A percentile compares a stretch with the other conserved stretches of the same genome.
phyloP scores from a whole-genome alignment of 2,888 invertebrate species.

The Drosophila anomalipes region DNA sequence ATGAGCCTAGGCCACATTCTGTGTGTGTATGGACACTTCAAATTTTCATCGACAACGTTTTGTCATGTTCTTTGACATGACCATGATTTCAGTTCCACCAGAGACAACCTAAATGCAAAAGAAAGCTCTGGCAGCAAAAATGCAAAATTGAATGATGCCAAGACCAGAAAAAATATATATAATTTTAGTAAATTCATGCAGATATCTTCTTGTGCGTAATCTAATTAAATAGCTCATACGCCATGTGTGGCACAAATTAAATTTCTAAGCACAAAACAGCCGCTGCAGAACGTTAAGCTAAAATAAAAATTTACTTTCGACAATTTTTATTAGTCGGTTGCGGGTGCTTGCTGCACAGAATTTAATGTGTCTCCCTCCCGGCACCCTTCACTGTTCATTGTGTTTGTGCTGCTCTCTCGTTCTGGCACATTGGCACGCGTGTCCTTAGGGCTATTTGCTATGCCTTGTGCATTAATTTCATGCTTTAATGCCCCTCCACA shows the following conservation, averaged over 20 bases:
- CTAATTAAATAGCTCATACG: conserved; percentile 59
- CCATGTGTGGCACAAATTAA: conserved; percentile 59
- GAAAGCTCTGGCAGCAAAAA: background rate
- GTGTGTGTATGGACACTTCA: background rate
- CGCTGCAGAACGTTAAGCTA: conserved; percentile 21
- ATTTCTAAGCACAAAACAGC: conserved; percentile 41
- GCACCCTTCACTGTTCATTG: background rate
- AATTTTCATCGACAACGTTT: conserved; percentile 10
- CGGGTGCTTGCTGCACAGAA: conserved; percentile 48
- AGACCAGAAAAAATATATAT: conserved; percentile 1
- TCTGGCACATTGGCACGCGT: conserved; percentile 42
- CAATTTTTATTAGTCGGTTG: conserved; percentile 59
- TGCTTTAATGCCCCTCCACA: conserved; percentile 64
- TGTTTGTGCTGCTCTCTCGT: conserved; percentile 12
- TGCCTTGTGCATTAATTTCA: conserved; percentile 68
- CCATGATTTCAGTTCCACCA: background rate
- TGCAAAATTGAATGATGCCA: conserved; percentile 4
- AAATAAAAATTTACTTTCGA: conserved; percentile 64
- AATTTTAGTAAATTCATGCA: conserved; percentile 15
- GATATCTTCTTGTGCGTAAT: conserved; percentile 18
- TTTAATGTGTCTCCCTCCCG: conserved; percentile 39
- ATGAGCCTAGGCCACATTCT: background rate
- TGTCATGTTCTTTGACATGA: conserved; percentile 6
- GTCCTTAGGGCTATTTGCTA: conserved; percentile 61
- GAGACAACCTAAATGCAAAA: background rate